Conservation (phyloP, 2,888 invertebrate species). For the Mayetiola destructor region DNA sequence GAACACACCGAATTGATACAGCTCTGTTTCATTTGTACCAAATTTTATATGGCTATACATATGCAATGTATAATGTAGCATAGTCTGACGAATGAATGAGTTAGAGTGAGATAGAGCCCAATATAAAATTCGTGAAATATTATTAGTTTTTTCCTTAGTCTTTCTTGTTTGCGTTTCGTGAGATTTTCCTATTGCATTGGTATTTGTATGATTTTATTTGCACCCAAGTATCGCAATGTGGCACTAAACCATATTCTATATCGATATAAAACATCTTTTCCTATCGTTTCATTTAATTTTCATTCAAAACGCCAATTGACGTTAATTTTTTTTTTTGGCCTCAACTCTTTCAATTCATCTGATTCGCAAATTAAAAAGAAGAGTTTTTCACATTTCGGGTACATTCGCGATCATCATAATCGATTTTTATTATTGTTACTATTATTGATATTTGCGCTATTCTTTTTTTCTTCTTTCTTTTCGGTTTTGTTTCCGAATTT, state of each 20-base stretch:
- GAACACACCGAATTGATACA: slow-evolving; percentile 1
- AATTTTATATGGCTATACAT: background rate
- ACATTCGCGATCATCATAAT: no score
- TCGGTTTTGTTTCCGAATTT: no score
- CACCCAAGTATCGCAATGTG: background rate
- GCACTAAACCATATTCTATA: slow-evolving; percentile 7
- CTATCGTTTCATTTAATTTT: background rate
- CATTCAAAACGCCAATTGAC: no score
- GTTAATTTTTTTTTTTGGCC: background rate
- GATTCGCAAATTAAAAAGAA: no score
- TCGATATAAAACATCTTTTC: slow-evolving; percentile 3
- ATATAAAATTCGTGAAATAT: no score
- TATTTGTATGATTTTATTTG: slow-evolving; percentile 6
- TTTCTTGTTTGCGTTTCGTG: background rate
- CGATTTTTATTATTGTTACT: no score
- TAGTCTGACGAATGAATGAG: no score
- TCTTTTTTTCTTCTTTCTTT: no score
- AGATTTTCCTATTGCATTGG: background rate
- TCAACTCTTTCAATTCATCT: no score
- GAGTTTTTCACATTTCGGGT: no score
- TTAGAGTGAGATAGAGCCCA: no score
- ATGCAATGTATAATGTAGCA: background rate
- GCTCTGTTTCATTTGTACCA: background rate
- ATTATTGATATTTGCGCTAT: no score
- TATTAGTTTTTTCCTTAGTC: background rate